Conservation (phyloP, 2,113 vertebrate genomes). For the Elephas maximus region DNA sequence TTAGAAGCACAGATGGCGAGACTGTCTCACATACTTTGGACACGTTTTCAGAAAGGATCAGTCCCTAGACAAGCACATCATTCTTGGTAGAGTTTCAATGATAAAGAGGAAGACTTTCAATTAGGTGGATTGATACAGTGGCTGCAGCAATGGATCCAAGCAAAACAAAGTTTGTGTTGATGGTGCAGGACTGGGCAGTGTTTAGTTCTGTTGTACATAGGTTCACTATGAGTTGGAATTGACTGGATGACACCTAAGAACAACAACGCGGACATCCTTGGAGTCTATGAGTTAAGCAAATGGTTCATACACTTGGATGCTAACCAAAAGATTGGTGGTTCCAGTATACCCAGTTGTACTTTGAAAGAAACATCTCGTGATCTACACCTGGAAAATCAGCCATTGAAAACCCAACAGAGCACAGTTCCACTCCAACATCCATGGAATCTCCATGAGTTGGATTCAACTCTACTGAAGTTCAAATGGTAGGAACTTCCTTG, state of each 20-base stretch:
- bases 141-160: neutral
- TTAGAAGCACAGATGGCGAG: neutral
- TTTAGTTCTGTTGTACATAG: neutral
- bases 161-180: neutral
- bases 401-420: no score
- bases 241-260: neutral
- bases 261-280: no score
- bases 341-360: no score
- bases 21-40: neutral
- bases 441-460: no score
- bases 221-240: neutral
- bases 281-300: no score
- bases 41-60: neutral
- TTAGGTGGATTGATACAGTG: neutral
- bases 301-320: no score
- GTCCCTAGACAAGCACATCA: neutral
- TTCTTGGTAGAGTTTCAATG: neutral
- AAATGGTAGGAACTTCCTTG: no score
- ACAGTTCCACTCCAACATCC: no score
- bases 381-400: no score
- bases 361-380: no score
- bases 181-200: neutral
- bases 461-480: no score
- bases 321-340: no score
- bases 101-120: neutral